Evolutionary conservation across 1,140 invertebrate genomes (phyloP), one percentile per base, ranked within the genome.

Genomic region (Pseudomyrmex cubaensis): DNA sequence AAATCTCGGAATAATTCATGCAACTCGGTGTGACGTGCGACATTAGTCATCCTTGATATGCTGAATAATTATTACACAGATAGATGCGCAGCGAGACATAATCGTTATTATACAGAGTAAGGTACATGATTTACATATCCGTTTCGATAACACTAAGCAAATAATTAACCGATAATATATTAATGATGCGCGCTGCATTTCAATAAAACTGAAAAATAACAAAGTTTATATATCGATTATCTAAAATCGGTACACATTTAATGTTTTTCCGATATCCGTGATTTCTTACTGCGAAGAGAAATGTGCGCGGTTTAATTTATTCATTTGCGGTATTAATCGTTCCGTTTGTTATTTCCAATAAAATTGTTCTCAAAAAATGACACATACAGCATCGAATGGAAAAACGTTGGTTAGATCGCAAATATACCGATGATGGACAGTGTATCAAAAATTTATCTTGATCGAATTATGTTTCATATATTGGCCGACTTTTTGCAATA

Each of bases 401-500:
- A 80, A 80, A 80, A 80, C 54, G 44, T 61, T 56, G 52, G 66
- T 80, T 15, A 22, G 66, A 46, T 59, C 15, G 66, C 20, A 54
- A 80, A 80, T 70, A 72, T 78, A 22, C 15, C n/a, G 20, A 46
- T 78, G 54, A 80, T 72, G 35, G 56, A 82, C 74, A 52, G 57
- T 15, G 25, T 63, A 82, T 54, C 57, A 50, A 87, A 89, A 88
- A 86, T 74, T 15, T 56, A 78, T 82, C 72, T 66, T 50, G 73
- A 67, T 57, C 73, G 66, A 90, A 90, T 90, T 85, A 84, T 82
- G 85, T 90, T 89, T 87, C 75, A 54, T 12, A 5, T 35, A 35
- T 35, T 35, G 57, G 52, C 15, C 35, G 50, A 0, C 35, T 35
- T 35, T 35, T 73, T 67, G 80, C 66, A 59, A 22, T 46, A 87